Evolutionary conservation across 2,113 vertebrate species (phyloP), one percentile per base, ranked within the genome.

Genomic region (Tychaedon coryphoeus): DNA sequence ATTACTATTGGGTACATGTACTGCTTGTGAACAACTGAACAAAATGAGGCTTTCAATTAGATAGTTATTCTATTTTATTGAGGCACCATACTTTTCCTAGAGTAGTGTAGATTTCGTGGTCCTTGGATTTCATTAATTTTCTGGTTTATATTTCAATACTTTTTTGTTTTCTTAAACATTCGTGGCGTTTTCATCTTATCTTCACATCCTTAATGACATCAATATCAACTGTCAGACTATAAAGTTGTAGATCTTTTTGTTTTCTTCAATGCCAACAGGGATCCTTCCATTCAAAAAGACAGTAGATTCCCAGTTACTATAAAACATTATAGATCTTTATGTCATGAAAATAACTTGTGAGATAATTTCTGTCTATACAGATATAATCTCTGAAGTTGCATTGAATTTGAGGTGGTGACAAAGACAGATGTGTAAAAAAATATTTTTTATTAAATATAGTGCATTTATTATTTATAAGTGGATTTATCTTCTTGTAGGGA

Each of bases 21-120:
- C 76, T 94, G 22, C 62, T 93, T 90, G 43, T 88, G 74, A 94
- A 77, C 7, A n/a, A 48, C 8, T 70, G 33, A 96, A 65, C 33
- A 78, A 91, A 60, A 86, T 61, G 23, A 79, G 19, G 16, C 23
- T 92, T 95, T 93, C 64, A 82, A 62, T 91, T 77, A 88, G 50
- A 36, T 90, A 72, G 40, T 69, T 83, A 77, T 42, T 95, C 60
- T 42, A 40, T 69, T 91, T 96, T 88, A 81, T 79, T 92, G 34
- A 92, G 74, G 64, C 38, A 75, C 18, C 36, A 60, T 38, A 62
- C 42, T 88, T 48, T 83, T 96, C 79, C 56, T 47, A 95, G 31
- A 51, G 6, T 29, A 74, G 12, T 64, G 86, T 33, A 92, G 77
- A 93, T 91, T 89, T 92, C 29, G 16, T 64, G 64, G 22, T 72